Evolutionary conservation across 2,888 invertebrate genomes (phyloP), one percentile per base, ranked within the genome.

Genomic region (Aproaerema taeniolella): DNA sequence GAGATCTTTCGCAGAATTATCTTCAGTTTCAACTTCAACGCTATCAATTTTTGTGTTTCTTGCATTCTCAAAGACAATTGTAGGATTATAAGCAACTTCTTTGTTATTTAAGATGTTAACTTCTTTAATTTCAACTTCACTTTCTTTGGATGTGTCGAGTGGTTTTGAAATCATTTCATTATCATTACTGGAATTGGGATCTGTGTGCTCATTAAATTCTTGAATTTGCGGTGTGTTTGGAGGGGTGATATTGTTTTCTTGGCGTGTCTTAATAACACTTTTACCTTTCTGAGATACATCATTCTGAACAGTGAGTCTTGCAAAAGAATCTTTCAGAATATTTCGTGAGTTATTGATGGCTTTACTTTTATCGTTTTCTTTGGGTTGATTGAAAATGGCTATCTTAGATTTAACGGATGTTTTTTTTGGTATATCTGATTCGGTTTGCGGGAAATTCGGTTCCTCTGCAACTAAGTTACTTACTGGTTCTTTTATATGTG

Each of bases 211-310:
- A n/a, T 20, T 8, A 20, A 8, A 13, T 12, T 34, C 34, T 20
- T 25, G 12, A 1, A 34, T 20, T 14, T 34, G 34, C 9, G 34
- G 34, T 12, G 34, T 34, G n/a, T 34, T 34, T 8, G 34, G 34
- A 25, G 34, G 34, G 13, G 34, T 34, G 7, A 25, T 12, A 14
- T 9, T 25, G 12, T 25, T 20, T 20, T 1, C 12, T 9, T 11
- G n/a, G n/a, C n/a, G n/a, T n/a, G n/a, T n/a, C n/a, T n/a, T n/a
- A n/a, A n/a, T n/a, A n/a, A n/a, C 8, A 20, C 11, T 20, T 3
- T 32, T 17, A 20, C n/a, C 4, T 6, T 13, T 32, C 17, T 11
- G n/a, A 20, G 10, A 2, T n/a, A n/a, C n/a, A n/a, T n/a, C n/a
- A n/a, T n/a, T n/a, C n/a, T 31, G 11, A 9, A 14, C 13, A 10